Percentiles rank a stretch among this genome's conserved stretches.
Conservation (phyloP, 2,888 invertebrate species). For the Caenorhabditis sp. region DNA sequence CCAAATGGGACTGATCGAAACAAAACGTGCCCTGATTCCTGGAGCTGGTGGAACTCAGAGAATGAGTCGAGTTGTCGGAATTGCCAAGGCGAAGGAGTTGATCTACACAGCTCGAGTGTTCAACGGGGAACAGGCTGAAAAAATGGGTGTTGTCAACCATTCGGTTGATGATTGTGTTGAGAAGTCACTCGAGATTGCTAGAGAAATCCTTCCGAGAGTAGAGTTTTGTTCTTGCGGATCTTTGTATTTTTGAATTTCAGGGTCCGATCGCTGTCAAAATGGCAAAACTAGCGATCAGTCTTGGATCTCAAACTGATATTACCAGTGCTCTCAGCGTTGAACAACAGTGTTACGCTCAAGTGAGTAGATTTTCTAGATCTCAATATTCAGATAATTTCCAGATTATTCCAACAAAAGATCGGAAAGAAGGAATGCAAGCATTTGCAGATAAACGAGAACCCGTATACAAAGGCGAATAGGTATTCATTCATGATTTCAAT, state of each 20-base stretch:
- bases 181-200: conserved; percentile 83
- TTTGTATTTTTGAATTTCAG: conserved; percentile 32
- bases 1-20: conserved; percentile 92
- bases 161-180: conserved; percentile 78
- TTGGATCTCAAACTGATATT: conserved; percentile 79
- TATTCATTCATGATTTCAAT: too few relatives aligned
- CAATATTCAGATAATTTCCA: conserved; percentile 46
- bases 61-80: conserved; percentile 82
- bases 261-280: conserved; percentile 78
- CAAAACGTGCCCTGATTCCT: conserved; percentile 89
- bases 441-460: conserved; percentile 93
- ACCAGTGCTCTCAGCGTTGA: conserved; percentile 86
- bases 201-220: conserved; percentile 79
- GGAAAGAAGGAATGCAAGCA: conserved; percentile 89
- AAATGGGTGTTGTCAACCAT: conserved; percentile 87
- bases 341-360: conserved; percentile 87
- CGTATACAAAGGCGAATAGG: conserved; percentile 79
- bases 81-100: conserved; percentile 87
- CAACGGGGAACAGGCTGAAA: conserved; percentile 80
- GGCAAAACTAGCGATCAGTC: conserved; percentile 79
- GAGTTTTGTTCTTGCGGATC: too few relatives aligned
- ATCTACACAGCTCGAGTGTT: conserved; percentile 84
- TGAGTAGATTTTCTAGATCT: conserved; percentile 1
- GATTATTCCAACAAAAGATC: conserved; percentile 86
- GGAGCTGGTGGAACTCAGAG: conserved; percentile 91